Percentiles rank a stretch among this genome's conserved stretches.
phyloP scores from a whole-genome alignment of 2,888 invertebrate genomes.

The Heterodera filipjevi region DNA sequence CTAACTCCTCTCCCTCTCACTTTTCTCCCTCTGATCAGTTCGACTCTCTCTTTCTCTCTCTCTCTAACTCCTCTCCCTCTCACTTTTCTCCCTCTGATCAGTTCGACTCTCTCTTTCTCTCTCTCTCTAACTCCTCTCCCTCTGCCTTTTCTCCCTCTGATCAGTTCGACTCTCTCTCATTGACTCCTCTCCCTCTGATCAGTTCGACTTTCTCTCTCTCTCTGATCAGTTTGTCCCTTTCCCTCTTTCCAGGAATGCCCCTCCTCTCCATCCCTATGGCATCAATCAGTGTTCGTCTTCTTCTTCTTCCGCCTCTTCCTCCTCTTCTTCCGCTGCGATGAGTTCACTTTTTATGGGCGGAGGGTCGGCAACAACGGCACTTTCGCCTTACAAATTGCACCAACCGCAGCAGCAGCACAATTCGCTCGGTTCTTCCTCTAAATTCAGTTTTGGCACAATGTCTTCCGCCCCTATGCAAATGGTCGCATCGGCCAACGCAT shows the following conservation, averaged over 20 bases:
- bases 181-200: neutral
- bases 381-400: neutral
- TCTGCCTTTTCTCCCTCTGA: neutral
- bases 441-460: neutral
- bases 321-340: neutral
- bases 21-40: no score
- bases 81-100: neutral
- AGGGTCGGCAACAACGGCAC: neutral
- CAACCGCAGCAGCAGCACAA: neutral
- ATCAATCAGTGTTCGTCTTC: neutral
- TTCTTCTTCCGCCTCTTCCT: neutral
- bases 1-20: no score
- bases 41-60: no score
- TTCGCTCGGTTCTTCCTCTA: neutral
- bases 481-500: neutral
- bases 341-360: neutral
- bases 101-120: neutral
- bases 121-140: neutral
- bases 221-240: neutral
- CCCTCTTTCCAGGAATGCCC: neutral
- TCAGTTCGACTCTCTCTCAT: neutral
- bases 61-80: no score
- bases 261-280: neutral
- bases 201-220: neutral
- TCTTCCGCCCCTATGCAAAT: neutral